Evolutionary conservation across 2,888 invertebrate genomes (phyloP).

Genomic region (Gandaritis pyraliata): DNA sequence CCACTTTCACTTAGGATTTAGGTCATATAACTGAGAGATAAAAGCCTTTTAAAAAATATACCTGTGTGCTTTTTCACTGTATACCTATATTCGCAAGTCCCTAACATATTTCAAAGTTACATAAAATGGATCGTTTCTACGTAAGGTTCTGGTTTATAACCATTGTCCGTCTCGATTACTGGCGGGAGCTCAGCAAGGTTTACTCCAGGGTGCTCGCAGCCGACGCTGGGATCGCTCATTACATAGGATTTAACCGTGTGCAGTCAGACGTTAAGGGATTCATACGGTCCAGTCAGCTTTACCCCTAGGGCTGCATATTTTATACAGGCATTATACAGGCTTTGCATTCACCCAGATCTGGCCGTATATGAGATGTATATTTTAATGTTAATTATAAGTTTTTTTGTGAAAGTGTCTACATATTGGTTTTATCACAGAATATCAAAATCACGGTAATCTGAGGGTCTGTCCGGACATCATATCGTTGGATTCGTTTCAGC

Average conservation of each 20-base stretch:
- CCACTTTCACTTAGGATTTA: no score
- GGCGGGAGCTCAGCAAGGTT: neutral
- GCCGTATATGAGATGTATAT: neutral
- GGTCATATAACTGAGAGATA: no score
- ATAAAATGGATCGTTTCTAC: no score
- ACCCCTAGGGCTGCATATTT: constrained; percentile 19
- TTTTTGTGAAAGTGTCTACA: neutral
- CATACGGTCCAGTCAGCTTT: constrained; percentile 27
- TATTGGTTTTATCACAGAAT: no score
- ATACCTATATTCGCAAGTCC: no score
- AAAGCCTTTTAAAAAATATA: no score
- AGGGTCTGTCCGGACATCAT: no score
- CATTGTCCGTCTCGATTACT: neutral
- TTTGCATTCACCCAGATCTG: neutral
- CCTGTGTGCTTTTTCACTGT: no score
- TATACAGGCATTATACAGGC: constrained; percentile 14
- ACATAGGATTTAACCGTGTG: constrained; percentile 45
- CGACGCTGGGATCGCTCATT: constrained; percentile 25
- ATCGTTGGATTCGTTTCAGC: no score
- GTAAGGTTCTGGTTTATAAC: neutral
- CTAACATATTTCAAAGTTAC: no score
- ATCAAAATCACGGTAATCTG: no score
- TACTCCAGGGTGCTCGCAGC: neutral
- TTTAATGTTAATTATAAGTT: constrained; percentile 1
- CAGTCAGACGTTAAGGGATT: constrained; percentile 34